These are phyloP conservation scores for Drosophila parabipectinata DNA, from an alignment of 1,140 invertebrate species.

Conservation along the genomic window DNA sequence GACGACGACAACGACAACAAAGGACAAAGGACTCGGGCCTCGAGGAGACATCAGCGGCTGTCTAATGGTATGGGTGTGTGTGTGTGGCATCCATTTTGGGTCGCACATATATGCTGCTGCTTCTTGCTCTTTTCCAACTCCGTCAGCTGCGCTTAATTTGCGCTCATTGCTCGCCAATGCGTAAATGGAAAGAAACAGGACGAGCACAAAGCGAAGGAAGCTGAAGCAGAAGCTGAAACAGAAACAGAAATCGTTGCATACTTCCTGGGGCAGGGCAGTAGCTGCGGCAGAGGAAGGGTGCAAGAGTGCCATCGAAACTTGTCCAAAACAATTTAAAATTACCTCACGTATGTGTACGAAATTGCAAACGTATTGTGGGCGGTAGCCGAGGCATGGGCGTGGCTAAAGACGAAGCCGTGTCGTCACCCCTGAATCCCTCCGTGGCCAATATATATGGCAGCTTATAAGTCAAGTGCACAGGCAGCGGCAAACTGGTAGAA, in stretches of 20 bases:
- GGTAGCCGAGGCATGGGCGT: not conserved
- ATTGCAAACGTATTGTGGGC: slow-evolving; percentile 78
- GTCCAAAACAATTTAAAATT: slow-evolving; percentile 78
- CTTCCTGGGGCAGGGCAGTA: slow-evolving; percentile 31
- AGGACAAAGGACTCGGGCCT: slow-evolving; percentile 35
- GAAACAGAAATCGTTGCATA: slow-evolving; percentile 56
- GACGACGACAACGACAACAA: slow-evolving; percentile 39
- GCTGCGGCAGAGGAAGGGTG: not conserved
- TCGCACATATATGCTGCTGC: slow-evolving; percentile 3
- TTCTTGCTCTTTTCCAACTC: slow-evolving; percentile 30
- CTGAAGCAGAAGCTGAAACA: not conserved
- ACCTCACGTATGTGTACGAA: slow-evolving; percentile 79
- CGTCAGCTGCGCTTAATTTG: slow-evolving; percentile 72
- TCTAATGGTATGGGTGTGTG: slow-evolving; percentile 11
- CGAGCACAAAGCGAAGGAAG: slow-evolving; percentile 25
- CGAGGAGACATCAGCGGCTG: slow-evolving; percentile 29
- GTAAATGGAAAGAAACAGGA: slow-evolving; percentile 69
- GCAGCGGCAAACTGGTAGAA: slow-evolving; percentile 48
- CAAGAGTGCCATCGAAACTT: slow-evolving; percentile 48
- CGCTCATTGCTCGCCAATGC: slow-evolving; percentile 67
- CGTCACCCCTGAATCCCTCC: slow-evolving; percentile 8
- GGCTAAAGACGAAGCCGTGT: slow-evolving; percentile 29
- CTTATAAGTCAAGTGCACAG: slow-evolving; percentile 79
- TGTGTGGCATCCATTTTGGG: slow-evolving; percentile 28
- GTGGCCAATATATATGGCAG: slow-evolving; percentile 70